These are phyloP conservation scores for Calosoma granatense DNA, from an alignment of 1,140 invertebrate species.

Conservation along the genomic window DNA sequence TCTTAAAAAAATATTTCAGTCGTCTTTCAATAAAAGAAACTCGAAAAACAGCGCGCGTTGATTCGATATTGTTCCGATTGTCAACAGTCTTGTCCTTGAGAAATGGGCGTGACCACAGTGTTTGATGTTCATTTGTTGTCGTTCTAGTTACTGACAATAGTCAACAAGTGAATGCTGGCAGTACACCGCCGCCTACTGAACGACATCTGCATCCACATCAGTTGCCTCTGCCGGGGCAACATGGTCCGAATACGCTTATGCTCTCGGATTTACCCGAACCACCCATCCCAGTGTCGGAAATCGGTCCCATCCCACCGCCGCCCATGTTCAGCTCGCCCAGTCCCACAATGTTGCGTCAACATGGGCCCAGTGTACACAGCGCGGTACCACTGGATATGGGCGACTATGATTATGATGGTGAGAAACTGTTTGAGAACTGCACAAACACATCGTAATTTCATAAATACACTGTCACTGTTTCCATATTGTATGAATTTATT, in stretches of 20 bases:
- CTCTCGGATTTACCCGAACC: slow-evolving; percentile 81
- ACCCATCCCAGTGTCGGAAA: slow-evolving; percentile 82
- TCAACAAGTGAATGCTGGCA: slow-evolving; percentile 36
- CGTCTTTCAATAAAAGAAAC: too few species aligned
- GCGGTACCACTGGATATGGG: slow-evolving; percentile 34
- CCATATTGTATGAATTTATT: too few species aligned
- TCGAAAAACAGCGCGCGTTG: too few species aligned
- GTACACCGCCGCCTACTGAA: slow-evolving; percentile 40
- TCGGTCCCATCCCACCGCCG: slow-evolving; percentile 88
- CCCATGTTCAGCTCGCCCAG: slow-evolving; percentile 90
- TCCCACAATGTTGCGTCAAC: slow-evolving; percentile 50
- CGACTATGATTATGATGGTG: slow-evolving; percentile 55
- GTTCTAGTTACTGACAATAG: neutral
- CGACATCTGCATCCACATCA: slow-evolving; percentile 37
- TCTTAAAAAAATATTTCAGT: neutral
- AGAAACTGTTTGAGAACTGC: too few species aligned
- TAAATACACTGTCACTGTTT: too few species aligned
- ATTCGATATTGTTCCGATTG: too few species aligned
- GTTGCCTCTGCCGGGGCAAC: slow-evolving; percentile 33
- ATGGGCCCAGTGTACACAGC: slow-evolving; percentile 36
- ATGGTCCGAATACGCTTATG: slow-evolving; percentile 43
- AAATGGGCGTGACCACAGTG: too few species aligned
- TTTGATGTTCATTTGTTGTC: too few species aligned
- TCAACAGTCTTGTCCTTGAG: too few species aligned
- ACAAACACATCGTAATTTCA: too few species aligned